Evolutionary conservation across 2,888 invertebrate genomes (phyloP), one percentile per base, ranked within the genome.

Genomic region (Neoitamus cyanurus): DNA sequence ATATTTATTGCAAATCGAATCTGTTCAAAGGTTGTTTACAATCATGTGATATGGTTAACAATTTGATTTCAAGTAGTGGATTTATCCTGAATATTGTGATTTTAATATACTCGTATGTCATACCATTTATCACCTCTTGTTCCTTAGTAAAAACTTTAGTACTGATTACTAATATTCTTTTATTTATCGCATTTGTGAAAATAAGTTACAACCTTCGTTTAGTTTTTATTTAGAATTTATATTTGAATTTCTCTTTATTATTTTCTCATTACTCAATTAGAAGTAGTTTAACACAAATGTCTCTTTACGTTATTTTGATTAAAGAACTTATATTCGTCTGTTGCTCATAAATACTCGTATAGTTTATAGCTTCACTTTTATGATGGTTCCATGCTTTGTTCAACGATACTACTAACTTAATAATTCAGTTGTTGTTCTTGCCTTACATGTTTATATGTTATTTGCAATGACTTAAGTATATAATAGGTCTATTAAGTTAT

Each of bases 171-270:
- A 42, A 46, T 75, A 83, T 78, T 42, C 36, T 82, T 68, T 83
- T 77, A 58, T 78, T 83, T 68, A 31, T 77, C 58, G 83, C 58
- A 75, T 85, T 73, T 58, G 83, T 75, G 83, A 83, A 85, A 70
- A 83, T 83, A 83, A 85, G 83, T 72, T 85, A 85, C 85, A 85
- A 85, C 85, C 85, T 85, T 85, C 83, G 83, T 83, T 84, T 82
- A 70, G 72, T 75, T 85, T 84, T 85, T 69, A 83, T 83, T 85
- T 85, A 83, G 82, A 46, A 77, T 85, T 83, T 85, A 69, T 82
- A 82, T 82, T 69, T 68, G 69, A 69, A 69, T 82, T 82, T 82
- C 28, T 80, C 34, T 34, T 82, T 82, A 69, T 82, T 82, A 69
- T 37, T 82, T 82, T 82, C 37, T 69, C 82, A 82, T 82, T 82